Evolutionary conservation across 2,888 invertebrate species (phyloP).

Genomic region (Gisinianus flammeolus): DNA sequence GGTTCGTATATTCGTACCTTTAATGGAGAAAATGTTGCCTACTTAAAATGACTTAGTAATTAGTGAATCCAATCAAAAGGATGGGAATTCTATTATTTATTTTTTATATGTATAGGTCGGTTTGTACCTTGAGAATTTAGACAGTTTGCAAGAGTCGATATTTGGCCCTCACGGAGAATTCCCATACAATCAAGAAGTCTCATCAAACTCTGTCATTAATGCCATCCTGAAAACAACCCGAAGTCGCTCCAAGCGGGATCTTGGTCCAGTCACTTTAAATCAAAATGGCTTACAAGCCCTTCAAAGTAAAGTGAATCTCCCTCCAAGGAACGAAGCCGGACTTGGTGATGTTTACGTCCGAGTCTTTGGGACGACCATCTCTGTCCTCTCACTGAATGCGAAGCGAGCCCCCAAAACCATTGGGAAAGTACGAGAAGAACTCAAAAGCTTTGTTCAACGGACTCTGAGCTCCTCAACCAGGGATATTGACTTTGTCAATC

Average conservation of each 20-base stretch:
- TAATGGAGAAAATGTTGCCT: too few species aligned
- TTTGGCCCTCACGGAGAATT: conserved; percentile 22
- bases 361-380: conserved; percentile 83
- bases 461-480: conserved; percentile 61
- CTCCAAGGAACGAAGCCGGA: conserved; percentile 2
- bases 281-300: neutral
- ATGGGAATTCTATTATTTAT: too few species aligned
- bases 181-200: neutral
- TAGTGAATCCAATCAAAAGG: too few species aligned
- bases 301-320: neutral
- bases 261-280: conserved; percentile 23
- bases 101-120: conserved; percentile 10
- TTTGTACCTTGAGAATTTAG: conserved; percentile 32
- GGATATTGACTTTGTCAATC: conserved; percentile 61
- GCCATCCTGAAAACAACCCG: neutral
- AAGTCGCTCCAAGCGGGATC: neutral
- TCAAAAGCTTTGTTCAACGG: neutral
- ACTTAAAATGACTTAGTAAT: too few species aligned
- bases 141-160: conserved; percentile 13
- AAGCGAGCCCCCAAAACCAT: neutral
- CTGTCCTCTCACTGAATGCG: conserved; percentile 69
- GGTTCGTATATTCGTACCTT: conserved; percentile 61
- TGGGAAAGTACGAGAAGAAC: neutral
- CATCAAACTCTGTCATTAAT: neutral
- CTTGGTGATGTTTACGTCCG: conserved; percentile 74